Base-by-base conservation (phyloP, 2,113 vertebrate species). In the Phylloscopus trochiloides region DNA sequence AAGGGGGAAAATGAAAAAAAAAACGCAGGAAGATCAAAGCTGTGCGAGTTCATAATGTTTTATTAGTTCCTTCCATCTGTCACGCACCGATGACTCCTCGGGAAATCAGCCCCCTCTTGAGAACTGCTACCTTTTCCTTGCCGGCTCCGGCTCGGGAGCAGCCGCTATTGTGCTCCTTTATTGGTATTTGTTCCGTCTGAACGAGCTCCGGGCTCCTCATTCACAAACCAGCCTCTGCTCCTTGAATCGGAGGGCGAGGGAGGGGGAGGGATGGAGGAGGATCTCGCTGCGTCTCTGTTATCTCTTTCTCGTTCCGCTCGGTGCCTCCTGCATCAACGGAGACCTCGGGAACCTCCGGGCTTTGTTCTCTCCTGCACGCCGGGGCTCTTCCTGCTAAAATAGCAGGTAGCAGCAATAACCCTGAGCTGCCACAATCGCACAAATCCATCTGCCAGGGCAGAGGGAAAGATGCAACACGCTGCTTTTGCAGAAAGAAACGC, bases 11-110 rank as follows among this genome's bases (percentile, higher is more conserved):
- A 70, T 28, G 16, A 14, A 38, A 51, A 86, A 85, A 85, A 52
- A 84, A 29, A 25, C 22, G 54, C 78, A 67, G 75, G 43, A 75
- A 95, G 77, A 95, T 96, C 86, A 95, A 95, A 96, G 92, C 86
- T 72, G 91, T 67, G 40, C 74, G 34, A 86, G 77, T 81, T 74
- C 10, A 3, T 91, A 92, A 81, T 92, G 95, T 90, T 97, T 93
- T 91, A 92, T 95, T 92, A 93, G 89, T 50, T 86, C 85, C 81
- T 95, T 96, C 90, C 96, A 94, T 96, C 95, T 90, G 83, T 47
- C 95, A 83, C 1, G 17, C 82, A 86, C 66, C 88, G 59, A 48
- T 80, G 91, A 70, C 58, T 96, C 88, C 91, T 22, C 2, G 38
- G 54, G 90, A 95, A 95, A 92, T 62, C 83, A 95, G 71, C 84